Evolutionary conservation across 2,888 invertebrate species (phyloP), one percentile per base, ranked within the genome.

Genomic region (Acrobeloides nanus): DNA sequence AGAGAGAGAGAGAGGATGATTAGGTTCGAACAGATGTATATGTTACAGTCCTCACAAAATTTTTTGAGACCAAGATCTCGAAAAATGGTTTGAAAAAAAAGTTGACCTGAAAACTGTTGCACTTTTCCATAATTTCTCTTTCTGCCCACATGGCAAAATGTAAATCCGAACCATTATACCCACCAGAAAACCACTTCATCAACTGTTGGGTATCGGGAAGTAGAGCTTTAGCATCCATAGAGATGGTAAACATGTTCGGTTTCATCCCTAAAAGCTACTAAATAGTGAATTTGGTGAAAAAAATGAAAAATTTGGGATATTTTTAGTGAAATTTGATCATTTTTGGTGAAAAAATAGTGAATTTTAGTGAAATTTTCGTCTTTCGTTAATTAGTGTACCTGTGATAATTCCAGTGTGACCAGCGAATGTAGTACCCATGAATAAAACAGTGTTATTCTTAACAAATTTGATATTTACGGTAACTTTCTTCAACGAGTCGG

Each of bases 401-500:
- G 64, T 65, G 17, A 64, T 42, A 26, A 65, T 51, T 17, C 65
- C 65, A 17, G 57, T 57, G 33, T 65, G 64, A 37, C 65, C 65
- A n/a, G 65, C 65, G 17, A 64, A 48, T 7, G 65, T 64, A 20
- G 62, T 63, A 41, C 62, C 65, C 35, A 62, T 64, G 59, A 59
- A 64, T 20, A 64, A 34, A 1, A 66, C 37, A 32, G 55, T 50
- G 21, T 61, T 61, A n/a, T 52, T 48, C 40, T 53, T 55, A 39
- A 58, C 45, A 49, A 58, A 64, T 41, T 63, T 59, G 29, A 64
- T 46, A 46, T 66, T 64, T 24, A 64, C 57, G 20, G 62, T 59
- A 12, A 34, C 38, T 33, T 53, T 54, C 42, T 61, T 64, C 24
- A 64, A 38, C 12, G 58, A 51, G 8, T 64, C 62, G 27, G 62